A percentile compares a stretch with the other conserved stretches of the same genome.
These are phyloP conservation scores for Rhynchophorus ferrugineus DNA, from an alignment of 1,140 invertebrate species.

Conservation along the genomic window DNA sequence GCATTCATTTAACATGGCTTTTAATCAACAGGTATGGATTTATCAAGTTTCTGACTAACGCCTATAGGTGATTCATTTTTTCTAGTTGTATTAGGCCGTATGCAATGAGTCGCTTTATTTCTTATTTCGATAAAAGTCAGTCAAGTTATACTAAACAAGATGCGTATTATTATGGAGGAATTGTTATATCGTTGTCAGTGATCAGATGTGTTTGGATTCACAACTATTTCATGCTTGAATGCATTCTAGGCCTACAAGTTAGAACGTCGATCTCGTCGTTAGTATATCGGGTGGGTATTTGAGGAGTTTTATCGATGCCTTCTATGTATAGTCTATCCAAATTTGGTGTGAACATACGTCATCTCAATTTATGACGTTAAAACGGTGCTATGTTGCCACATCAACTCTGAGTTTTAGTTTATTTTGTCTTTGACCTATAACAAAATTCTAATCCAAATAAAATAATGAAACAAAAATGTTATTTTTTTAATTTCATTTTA, in stretches of 20 bases:
- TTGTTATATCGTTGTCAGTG: constrained; percentile 6
- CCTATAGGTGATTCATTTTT: too few relatives aligned
- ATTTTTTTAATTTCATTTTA: too few relatives aligned
- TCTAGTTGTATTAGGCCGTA: constrained; percentile 8
- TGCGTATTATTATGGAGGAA: constrained; percentile 6
- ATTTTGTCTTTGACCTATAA: too few relatives aligned
- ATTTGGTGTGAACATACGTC: too few relatives aligned
- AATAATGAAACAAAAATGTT: too few relatives aligned
- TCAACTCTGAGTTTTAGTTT: too few relatives aligned
- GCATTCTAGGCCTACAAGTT: constrained; percentile 7
- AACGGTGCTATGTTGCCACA: too few relatives aligned
- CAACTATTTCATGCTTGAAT: constrained; percentile 11
- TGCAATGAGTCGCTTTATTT: constrained; percentile 11
- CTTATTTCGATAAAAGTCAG: constrained; percentile 15
- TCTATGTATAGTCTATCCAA: not conserved
- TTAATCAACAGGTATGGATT: constrained; percentile 7
- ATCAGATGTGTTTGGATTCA: constrained; percentile 8
- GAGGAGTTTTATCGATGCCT: not conserved
- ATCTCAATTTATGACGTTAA: too few relatives aligned
- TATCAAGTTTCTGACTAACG: too few relatives aligned
- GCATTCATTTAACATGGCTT: constrained; percentile 6
- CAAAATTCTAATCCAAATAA: too few relatives aligned
- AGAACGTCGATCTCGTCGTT: constrained; percentile 8
- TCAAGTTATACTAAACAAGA: constrained; percentile 1
- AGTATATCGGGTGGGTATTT: constrained; percentile 10